Conservation (phyloP, 2,113 vertebrate genomes). For the Cyanoliseus patagonus region DNA sequence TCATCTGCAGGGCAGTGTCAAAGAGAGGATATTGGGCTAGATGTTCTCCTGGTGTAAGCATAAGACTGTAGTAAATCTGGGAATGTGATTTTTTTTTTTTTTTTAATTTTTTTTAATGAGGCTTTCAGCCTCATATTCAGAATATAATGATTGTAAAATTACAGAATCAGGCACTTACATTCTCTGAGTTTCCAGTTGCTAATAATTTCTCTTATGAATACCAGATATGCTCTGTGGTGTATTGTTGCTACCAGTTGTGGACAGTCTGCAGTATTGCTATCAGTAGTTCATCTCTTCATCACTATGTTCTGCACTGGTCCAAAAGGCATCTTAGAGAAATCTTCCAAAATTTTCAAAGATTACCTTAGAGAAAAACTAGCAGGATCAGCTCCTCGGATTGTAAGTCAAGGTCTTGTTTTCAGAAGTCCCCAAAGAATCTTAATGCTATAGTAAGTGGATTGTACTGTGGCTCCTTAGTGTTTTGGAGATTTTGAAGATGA, state of each 20-base stretch:
- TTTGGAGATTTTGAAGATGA: background rate
- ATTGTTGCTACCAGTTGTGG: background rate
- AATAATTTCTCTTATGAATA: background rate
- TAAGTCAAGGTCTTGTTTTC: background rate
- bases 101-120: background rate
- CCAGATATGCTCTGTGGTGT: background rate
- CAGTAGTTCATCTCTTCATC: background rate
- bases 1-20: background rate
- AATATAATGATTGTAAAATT: background rate
- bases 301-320: fast-evolving
- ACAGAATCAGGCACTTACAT: background rate
- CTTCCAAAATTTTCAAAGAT: background rate
- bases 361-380: background rate
- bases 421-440: background rate
- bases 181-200: background rate
- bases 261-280: background rate
- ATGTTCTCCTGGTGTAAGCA: background rate
- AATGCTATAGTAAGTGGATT: background rate
- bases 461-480: background rate
- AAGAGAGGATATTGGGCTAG: background rate
- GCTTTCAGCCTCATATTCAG: background rate
- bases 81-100: background rate
- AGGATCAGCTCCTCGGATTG: background rate
- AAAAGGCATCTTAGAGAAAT: background rate
- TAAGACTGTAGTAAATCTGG: background rate